A percentile compares a stretch with the other conserved stretches of the same genome.
Evolutionary conservation across 2,797 vertebrate species (phyloP).

Genomic region (Brachymystax lenok): DNA sequence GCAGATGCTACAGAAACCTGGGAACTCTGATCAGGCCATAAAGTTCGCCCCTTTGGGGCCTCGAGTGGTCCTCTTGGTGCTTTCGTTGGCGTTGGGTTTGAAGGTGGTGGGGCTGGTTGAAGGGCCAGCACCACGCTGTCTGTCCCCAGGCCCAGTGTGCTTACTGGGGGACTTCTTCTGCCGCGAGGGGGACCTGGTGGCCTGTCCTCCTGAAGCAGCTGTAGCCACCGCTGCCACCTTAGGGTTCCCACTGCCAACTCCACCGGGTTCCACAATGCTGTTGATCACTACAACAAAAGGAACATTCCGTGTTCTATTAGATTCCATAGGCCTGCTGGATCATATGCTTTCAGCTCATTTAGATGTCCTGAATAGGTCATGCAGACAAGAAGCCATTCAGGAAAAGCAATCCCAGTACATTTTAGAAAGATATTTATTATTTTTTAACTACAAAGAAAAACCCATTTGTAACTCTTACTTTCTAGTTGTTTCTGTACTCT

Average conservation of each 20-base stretch:
- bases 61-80: constrained; percentile 78
- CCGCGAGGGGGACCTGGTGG: constrained; percentile 64
- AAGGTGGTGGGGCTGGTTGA: constrained; percentile 25
- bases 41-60: constrained; percentile 76
- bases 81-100: constrained; percentile 57
- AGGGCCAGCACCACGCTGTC: constrained; percentile 9
- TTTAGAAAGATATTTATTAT: background rate
- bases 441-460: background rate
- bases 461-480: constrained; percentile 73
- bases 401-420: background rate
- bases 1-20: constrained; percentile 54
- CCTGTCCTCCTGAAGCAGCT: constrained; percentile 56
- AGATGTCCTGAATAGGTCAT: background rate
- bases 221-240: constrained; percentile 68
- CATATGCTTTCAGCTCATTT: background rate
- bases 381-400: background rate
- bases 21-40: constrained; percentile 71
- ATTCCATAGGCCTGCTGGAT: background rate
- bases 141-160: constrained; percentile 16
- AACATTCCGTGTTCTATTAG: background rate
- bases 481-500: constrained; percentile 93
- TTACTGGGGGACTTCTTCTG: constrained; percentile 54
- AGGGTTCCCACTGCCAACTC: constrained; percentile 69
- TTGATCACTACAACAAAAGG: constrained; percentile 82
- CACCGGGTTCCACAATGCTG: constrained; percentile 85